Evolutionary conservation across 2,113 vertebrate genomes (phyloP).

Genomic region (Gadus macrocephalus): DNA sequence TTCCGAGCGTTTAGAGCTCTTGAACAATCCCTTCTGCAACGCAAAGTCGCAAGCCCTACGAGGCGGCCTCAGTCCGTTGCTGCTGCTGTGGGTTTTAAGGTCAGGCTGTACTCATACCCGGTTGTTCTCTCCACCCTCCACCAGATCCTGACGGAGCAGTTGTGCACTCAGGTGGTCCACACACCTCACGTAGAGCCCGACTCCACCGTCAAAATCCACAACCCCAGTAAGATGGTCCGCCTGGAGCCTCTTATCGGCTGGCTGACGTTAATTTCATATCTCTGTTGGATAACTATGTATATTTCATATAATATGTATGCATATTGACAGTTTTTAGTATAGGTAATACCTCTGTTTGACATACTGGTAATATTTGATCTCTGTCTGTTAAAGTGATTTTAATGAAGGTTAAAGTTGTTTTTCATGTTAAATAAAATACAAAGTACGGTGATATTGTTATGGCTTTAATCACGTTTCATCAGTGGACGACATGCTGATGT

Average conservation of each 20-base stretch:
- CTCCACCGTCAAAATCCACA: slow-evolving; percentile 96
- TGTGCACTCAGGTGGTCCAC: slow-evolving; percentile 96
- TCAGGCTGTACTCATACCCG: not conserved
- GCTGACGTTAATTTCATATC: too few relatives aligned
- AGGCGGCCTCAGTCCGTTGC: not conserved
- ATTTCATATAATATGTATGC: too few relatives aligned
- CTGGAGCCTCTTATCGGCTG: not conserved
- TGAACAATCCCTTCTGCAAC: too few relatives aligned
- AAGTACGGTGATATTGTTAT: not conserved
- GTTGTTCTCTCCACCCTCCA: not conserved
- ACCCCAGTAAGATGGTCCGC: slow-evolving; percentile 86
- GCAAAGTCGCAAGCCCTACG: too few relatives aligned
- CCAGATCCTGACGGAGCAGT: slow-evolving; percentile 97
- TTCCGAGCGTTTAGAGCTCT: too few relatives aligned
- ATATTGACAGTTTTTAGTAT: not conserved
- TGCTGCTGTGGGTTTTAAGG: not conserved
- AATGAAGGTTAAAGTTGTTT: not conserved
- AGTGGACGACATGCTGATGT: not conserved
- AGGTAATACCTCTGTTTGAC: not conserved
- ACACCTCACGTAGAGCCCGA: slow-evolving; percentile 97
- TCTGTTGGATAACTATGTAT: not conserved
- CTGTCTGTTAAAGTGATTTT: not conserved
- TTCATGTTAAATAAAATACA: slow-evolving; percentile 3
- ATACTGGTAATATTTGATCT: not conserved
- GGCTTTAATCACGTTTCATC: not conserved